Base-by-base conservation (phyloP, 2,113 vertebrate species). In the Osmerus mordax region DNA sequence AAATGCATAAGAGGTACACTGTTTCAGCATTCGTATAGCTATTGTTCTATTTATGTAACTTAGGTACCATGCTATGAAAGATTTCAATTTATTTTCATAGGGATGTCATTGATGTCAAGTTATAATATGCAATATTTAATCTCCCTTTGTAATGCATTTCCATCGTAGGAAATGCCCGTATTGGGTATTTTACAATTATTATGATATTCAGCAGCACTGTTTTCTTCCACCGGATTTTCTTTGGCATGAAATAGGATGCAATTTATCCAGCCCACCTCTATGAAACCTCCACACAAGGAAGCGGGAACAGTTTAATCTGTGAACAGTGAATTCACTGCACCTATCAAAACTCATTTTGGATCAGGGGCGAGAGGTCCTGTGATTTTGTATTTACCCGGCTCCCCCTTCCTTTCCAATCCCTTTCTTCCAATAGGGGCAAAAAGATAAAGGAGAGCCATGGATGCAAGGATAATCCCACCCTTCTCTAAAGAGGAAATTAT, bases 401-500 rank as follows among this genome's bases (percentile, higher is more conserved):
- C 69, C 76, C 66, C 29, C 73, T 86, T 88, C 79, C 69, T 78
- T 71, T 68, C 21, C 62, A 80, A 70, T 84, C 71, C 80, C 77
- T 87, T 87, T 85, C 82, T 87, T 87, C 82, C 75, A 79, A 65
- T 61, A 54, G 71, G 70, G 78, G 83, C 56, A 84, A 83, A 61
- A 67, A 61, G 74, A 80, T 76, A 89, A 83, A 87, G 80, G 78
- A 87, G 89, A 89, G 78, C 83, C 81, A 84, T 84, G 86, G 76
- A 82, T 73, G 80, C 78, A 79, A 47, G 74, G 80, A 86, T 88
- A 88, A 90, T 89, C 81, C 81, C 70, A 73, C 54, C 69, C 53
- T 77, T 82, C 83, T 89, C 84, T 85, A 86, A 83, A 88, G 81
- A 89, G 91, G 88, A 91, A 91, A 91, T 91, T 84, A 88, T 91